Evolutionary conservation across 2,113 vertebrate species (phyloP).

Genomic region (Erpornis zantholeuca): DNA sequence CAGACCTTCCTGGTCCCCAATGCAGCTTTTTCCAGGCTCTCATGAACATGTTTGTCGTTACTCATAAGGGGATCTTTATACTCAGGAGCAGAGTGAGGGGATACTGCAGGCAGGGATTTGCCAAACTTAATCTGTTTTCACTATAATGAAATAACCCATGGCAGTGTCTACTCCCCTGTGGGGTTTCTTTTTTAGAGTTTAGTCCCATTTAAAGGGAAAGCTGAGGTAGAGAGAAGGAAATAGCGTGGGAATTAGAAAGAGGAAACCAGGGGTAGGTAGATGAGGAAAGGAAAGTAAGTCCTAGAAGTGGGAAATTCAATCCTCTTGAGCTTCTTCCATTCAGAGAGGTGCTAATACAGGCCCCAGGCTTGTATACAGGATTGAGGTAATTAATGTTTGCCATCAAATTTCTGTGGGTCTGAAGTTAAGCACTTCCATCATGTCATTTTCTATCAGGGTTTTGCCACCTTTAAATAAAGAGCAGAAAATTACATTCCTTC

Average conservation of each 20-base stretch:
- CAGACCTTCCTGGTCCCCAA: background rate
- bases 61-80: conserved; percentile 29
- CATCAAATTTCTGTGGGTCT: conserved; percentile 40
- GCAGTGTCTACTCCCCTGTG: background rate
- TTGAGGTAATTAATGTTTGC: conserved; percentile 40
- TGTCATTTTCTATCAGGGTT: conserved; percentile 24
- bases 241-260: background rate
- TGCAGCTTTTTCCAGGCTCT: conserved; percentile 1
- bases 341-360: conserved; percentile 43
- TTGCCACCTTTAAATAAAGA: conserved; percentile 23
- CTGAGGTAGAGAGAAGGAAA: background rate
- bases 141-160: background rate
- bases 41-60: background rate
- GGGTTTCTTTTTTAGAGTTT: background rate
- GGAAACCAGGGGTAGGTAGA: background rate
- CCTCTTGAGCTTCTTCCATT: conserved; percentile 26
- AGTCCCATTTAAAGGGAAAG: background rate
- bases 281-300: conserved; percentile 3
- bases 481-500: background rate
- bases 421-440: conserved; percentile 31
- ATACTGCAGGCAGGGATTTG: background rate
- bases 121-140: background rate
- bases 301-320: conserved; percentile 31
- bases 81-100: background rate
- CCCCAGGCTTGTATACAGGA: background rate